A percentile compares a stretch with the other conserved stretches of the same genome.
Conservation (phyloP, 2,113 vertebrate genomes). For the Laticauda laticaudata region DNA sequence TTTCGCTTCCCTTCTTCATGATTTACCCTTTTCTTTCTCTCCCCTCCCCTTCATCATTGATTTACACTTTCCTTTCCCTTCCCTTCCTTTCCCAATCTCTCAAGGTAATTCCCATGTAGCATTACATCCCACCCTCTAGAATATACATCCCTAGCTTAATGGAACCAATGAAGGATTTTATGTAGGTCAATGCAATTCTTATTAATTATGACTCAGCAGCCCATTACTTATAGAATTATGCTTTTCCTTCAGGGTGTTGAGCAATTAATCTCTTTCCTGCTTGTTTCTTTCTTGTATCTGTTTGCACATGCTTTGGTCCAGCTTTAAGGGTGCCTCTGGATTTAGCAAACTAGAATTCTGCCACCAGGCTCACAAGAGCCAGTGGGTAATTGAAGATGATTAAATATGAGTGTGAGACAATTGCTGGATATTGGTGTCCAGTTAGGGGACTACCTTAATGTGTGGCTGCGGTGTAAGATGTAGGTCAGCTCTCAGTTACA, state of each 20-base stretch:
- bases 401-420: neutral
- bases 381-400: neutral
- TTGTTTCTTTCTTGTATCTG: conserved; percentile 9
- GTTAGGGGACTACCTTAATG: too few species aligned
- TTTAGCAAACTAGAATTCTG: neutral
- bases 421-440: neutral
- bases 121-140: neutral
- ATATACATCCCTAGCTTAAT: conserved; percentile 30
- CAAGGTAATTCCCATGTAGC: neutral
- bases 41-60: too few species aligned
- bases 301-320: conserved; percentile 19
- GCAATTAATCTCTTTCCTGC: conserved; percentile 47
- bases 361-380: neutral
- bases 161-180: conserved; percentile 52
- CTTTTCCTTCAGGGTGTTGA: conserved; percentile 46
- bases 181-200: conserved; percentile 58
- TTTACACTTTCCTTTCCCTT: too few species aligned
- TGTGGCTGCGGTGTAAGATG: neutral
- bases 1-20: too few species aligned
- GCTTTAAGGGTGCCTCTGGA: conserved; percentile 14
- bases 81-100: neutral
- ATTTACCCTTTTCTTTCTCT: too few species aligned
- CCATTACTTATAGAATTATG: conserved; percentile 55
- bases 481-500: neutral
- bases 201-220: conserved; percentile 39